Evolutionary conservation across 1,140 invertebrate genomes (phyloP), one percentile per base, ranked within the genome.

Genomic region (honey bee (Apis mellifera)): DNA sequence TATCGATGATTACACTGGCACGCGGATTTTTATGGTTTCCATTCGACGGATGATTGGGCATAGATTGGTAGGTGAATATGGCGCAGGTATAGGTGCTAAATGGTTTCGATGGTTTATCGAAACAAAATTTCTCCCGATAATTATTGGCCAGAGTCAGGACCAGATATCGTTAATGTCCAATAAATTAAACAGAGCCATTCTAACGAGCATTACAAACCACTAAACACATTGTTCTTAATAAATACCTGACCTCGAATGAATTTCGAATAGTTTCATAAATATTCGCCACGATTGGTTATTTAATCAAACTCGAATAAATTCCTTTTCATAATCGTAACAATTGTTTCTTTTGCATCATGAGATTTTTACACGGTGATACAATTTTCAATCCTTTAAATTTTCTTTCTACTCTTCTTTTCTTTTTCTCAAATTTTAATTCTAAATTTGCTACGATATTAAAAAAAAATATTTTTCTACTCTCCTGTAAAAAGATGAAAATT

Each of bases 51-150:
- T 87, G 84, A 89, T 86, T 84, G 84, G 82, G 23, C 73, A 72
- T 68, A 86, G 86, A 90, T 91, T 90, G 84, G 76, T 75, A 71
- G 87, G 78, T 86, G 83, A 85, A 77, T 83, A 57, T 82, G 64
- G 73, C 5, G 26, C 59, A 59, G 42, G 48, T 78, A 82, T 84
- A 91, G 87, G 90, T 90, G 90, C 79, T 91, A 92, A 91, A 87
- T 88, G 86, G 74, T 86, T 85, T 71, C 76, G 68, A 78, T 85
- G 85, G 78, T 91, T 89, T 89, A 78, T 82, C 78, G 68, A 74
- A 82, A 83, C 74, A 66, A 83, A 74, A 54, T 54, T 57, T 62
- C 62, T 66, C 50, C 50, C n/a, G 68, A 80, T 88, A 85, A 88
- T 87, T 88, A 78, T 15, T 62, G 65, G 59, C 72, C 50, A 50